These are phyloP conservation scores for Antechinus stuartii DNA, from an alignment of 2,113 vertebrate genomes.

Conservation along the genomic window DNA sequence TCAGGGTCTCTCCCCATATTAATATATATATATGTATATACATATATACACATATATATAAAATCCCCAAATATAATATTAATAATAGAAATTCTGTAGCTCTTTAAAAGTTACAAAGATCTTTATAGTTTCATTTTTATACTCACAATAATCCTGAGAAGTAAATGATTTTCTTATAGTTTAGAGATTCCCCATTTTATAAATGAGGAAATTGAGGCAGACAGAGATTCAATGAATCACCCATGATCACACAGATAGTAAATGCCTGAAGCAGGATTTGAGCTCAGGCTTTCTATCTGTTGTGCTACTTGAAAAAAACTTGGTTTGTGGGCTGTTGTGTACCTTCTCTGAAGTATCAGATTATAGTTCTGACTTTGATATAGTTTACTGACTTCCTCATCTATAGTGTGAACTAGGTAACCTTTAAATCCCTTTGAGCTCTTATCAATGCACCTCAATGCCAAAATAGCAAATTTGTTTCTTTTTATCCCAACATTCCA, in stretches of 20 bases:
- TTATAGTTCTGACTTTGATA: too few species aligned
- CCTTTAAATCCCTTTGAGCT: too few species aligned
- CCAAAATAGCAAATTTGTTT: constrained; percentile 68
- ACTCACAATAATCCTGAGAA: neutral
- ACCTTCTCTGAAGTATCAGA: too few species aligned
- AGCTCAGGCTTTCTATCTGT: neutral
- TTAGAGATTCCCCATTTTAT: neutral
- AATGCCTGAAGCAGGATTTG: neutral
- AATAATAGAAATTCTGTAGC: neutral
- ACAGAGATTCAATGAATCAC: neutral
- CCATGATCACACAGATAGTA: neutral
- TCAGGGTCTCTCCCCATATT: neutral
- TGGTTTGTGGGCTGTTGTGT: neutral
- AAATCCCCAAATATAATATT: too few species aligned
- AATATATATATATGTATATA: too few species aligned
- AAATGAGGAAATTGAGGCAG: neutral
- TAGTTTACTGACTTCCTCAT: too few species aligned
- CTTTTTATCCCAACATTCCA: constrained; percentile 41
- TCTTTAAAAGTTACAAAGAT: neutral
- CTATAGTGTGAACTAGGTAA: too few species aligned
- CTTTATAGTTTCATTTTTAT: neutral
- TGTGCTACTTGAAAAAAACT: neutral
- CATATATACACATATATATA: too few species aligned
- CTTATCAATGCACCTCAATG: constrained; percentile 53
- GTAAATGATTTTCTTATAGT: neutral